These are phyloP conservation scores for Zophobas atratus DNA, from an alignment of 1,140 invertebrate genomes.

Conservation along the genomic window DNA sequence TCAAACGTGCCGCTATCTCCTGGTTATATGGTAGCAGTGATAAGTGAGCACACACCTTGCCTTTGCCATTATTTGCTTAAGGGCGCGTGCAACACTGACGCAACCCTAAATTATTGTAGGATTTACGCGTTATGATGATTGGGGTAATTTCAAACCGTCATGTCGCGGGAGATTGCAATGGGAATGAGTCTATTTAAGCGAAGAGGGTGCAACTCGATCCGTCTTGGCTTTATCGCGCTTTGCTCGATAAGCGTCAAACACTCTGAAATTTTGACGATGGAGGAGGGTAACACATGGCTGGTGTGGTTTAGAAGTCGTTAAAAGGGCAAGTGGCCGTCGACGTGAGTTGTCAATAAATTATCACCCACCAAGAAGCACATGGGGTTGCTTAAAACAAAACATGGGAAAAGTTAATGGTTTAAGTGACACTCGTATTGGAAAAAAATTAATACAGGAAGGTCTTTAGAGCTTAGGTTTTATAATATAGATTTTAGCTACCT, in stretches of 20 bases:
- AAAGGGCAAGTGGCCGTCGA: constrained; percentile 29
- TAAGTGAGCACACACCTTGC: constrained; percentile 42
- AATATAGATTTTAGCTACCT: too few species aligned
- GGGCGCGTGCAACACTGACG: constrained; percentile 23
- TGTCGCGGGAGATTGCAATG: constrained; percentile 16
- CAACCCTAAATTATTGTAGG: constrained; percentile 21
- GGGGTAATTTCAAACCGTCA: constrained; percentile 12
- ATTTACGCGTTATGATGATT: background rate
- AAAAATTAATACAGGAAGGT: too few species aligned
- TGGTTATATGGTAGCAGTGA: constrained; percentile 51
- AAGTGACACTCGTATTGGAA: background rate
- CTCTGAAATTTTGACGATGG: background rate
- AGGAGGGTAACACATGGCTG: constrained; percentile 15
- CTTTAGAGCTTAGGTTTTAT: too few species aligned
- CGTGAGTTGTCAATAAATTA: constrained; percentile 36
- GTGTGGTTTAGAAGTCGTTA: constrained; percentile 4
- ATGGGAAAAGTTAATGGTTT: background rate
- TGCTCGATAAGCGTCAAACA: constrained; percentile 26
- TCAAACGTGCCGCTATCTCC: constrained; percentile 46
- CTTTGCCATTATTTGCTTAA: constrained; percentile 19
- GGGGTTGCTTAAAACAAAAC: background rate
- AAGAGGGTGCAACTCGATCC: background rate
- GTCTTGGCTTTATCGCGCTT: background rate
- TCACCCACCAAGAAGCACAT: constrained; percentile 3
- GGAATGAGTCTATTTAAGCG: constrained; percentile 1